Evolutionary conservation across 2,888 invertebrate species (phyloP).

Genomic region (Eledona agricola): DNA sequence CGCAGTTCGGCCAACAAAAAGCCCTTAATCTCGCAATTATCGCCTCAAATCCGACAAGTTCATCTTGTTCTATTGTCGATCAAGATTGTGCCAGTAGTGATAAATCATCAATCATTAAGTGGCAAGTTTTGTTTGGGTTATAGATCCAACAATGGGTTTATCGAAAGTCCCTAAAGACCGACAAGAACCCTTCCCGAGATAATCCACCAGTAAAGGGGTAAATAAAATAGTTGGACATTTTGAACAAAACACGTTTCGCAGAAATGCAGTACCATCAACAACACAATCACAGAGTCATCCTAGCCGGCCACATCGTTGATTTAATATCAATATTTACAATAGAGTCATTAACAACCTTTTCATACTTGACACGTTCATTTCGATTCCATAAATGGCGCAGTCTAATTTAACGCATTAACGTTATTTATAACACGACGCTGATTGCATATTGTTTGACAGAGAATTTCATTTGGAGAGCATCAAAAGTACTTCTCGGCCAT

Average conservation of each 20-base stretch:
- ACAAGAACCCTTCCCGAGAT: conserved; percentile 31
- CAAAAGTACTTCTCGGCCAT: conserved; percentile 8
- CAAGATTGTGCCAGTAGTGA: conserved; percentile 47
- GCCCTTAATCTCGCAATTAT: conserved; percentile 46
- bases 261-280: conserved; percentile 2
- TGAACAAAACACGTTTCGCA: not conserved
- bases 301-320: conserved; percentile 8
- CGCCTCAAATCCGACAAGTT: conserved; percentile 47
- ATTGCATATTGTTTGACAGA: conserved; percentile 30
- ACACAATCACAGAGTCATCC: conserved; percentile 19
- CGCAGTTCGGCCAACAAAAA: conserved; percentile 6
- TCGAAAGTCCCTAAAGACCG: conserved; percentile 41
- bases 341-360: conserved; percentile 30
- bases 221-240: conserved; percentile 3
- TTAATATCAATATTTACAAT: conserved; percentile 36
- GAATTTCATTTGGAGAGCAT: conserved; percentile 2
- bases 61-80: conserved; percentile 50
- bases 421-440: conserved; percentile 26
- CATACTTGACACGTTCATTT: conserved; percentile 32
- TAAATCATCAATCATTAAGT: conserved; percentile 53
- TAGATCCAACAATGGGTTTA: conserved; percentile 49
- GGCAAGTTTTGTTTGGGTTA: conserved; percentile 52
- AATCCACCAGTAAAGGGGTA: conserved; percentile 40
- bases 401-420: conserved; percentile 36
- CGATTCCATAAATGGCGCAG: conserved; percentile 32